phyloP scores from a whole-genome alignment of 2,888 invertebrate genomes.

The Antheraea assamensis region DNA sequence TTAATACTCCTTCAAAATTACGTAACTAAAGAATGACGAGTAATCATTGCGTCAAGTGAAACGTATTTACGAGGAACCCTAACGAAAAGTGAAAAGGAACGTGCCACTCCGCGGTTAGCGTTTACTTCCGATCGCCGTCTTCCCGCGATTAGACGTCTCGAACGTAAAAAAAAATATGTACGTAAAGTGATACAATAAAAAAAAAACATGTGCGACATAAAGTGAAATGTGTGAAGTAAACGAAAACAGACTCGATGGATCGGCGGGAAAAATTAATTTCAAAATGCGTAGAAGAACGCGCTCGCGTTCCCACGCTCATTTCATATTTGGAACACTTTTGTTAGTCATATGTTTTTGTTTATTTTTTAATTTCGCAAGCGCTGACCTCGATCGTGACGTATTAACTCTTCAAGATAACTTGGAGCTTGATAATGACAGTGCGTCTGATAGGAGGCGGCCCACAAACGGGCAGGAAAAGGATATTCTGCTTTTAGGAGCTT shows the following conservation, averaged over 20 bases:
- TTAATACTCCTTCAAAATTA: not conserved
- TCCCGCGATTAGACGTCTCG: slow-evolving; percentile 63
- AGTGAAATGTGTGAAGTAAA: slow-evolving; percentile 53
- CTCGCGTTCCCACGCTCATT: slow-evolving; percentile 19
- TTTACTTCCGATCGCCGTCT: slow-evolving; percentile 70
- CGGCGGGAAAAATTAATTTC: slow-evolving; percentile 58
- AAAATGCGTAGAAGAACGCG: slow-evolving; percentile 61
- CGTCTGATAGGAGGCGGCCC: slow-evolving; percentile 75
- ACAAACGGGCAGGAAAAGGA: slow-evolving; percentile 88
- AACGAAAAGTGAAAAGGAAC: slow-evolving; percentile 73
- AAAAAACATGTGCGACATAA: slow-evolving; percentile 41
- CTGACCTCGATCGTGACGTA: slow-evolving; percentile 71
- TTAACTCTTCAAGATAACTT: slow-evolving; percentile 72
- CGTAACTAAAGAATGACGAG: not conserved
- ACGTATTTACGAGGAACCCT: slow-evolving; percentile 30
- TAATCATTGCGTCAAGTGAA: slow-evolving; percentile 12
- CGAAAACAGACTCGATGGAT: slow-evolving; percentile 48
- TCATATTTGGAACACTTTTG: slow-evolving; percentile 31
- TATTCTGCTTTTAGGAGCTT: slow-evolving; percentile 86
- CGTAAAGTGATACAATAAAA: slow-evolving; percentile 32
- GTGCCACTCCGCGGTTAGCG: slow-evolving; percentile 42
- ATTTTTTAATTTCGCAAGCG: slow-evolving; percentile 49
- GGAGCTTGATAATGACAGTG: slow-evolving; percentile 57
- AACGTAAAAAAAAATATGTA: slow-evolving; percentile 34
- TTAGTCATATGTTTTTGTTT: slow-evolving; percentile 44